Base-by-base conservation (phyloP, 2,797 vertebrate species). In the Euthynnus affinis region DNA sequence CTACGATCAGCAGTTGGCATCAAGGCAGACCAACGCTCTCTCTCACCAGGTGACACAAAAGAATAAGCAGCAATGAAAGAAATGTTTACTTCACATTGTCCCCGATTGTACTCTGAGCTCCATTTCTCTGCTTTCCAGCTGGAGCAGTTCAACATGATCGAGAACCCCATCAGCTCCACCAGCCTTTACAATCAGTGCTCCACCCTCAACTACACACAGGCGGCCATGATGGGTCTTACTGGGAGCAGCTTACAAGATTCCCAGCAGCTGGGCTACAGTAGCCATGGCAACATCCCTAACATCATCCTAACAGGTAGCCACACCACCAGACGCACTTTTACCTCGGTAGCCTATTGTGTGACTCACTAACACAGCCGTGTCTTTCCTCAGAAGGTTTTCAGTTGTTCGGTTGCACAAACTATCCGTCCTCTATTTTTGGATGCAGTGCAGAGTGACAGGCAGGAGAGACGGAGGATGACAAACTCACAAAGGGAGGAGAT, bases 111-210 rank as follows among this genome's bases (percentile, higher is more conserved):
- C 15, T 17, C 4, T 15, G 8, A 1, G 9, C 64, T 42, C 59
- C 5, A 1, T 14, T 18, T 57, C 17, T 82, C 6, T 56, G 3
- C 57, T 71, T 63, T 62, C 18, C 80, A 99, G 98, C 96, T 99
- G 71, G 98, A 99, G 87, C 98, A 99, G 94, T 99, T 99, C 95
- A 99, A 98, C 88, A 99, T 99, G 98, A 96, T 99, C 8, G 98
- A 99, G 89, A 98, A 91, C 40, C 96, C 97, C 82, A 97, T 97
- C 92, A 98, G 97, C 93, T 97, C 97, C 88, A 96, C 94, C 92
- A 96, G 95, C 95, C 96, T 99, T 61, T 99, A 97, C 94, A 98
- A 94, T 95, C 96, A 97, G 1, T 98, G 97, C 83, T 97, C 98
- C 80, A 98, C 98, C 6, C 97, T 99, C 62, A 98, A 97, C 96